These are phyloP conservation scores for Thomomys bottae DNA, from an alignment of 2,113 vertebrate genomes.

Conservation along the genomic window DNA sequence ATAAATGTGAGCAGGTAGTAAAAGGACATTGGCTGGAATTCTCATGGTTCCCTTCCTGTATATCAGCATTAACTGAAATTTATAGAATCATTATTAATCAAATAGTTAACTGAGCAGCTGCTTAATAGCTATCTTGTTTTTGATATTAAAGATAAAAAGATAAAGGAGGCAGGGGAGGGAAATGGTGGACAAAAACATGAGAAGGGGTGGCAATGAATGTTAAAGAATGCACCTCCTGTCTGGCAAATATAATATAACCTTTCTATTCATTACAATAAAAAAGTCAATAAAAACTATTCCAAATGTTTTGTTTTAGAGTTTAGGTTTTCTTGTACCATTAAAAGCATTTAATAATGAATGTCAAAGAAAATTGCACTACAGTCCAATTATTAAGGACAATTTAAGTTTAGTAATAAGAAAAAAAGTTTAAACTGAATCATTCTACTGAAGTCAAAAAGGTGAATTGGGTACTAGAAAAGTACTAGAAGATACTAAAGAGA, in stretches of 20 bases:
- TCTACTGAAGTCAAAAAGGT: too few relatives aligned
- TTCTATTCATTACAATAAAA: too few relatives aligned
- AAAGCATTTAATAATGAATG: slow-evolving; percentile 19
- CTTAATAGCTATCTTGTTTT: slow-evolving; percentile 61
- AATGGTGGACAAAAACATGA: too few relatives aligned
- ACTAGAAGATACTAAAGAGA: not conserved
- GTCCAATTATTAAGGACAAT: too few relatives aligned
- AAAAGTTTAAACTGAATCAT: too few relatives aligned
- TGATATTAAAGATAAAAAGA: slow-evolving; percentile 32
- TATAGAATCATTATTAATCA: slow-evolving; percentile 77
- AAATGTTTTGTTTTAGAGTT: not conserved
- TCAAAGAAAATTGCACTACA: not conserved
- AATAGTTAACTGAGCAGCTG: slow-evolving; percentile 76
- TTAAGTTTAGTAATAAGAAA: too few relatives aligned
- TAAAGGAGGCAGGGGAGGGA: too few relatives aligned
- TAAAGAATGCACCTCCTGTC: too few relatives aligned
- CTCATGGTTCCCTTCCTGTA: not conserved
- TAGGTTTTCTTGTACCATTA: slow-evolving; percentile 39
- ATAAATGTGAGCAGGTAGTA: not conserved
- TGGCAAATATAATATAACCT: too few relatives aligned
- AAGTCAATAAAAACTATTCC: too few relatives aligned
- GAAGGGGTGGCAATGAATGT: too few relatives aligned
- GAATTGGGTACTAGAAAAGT: not conserved
- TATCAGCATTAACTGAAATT: slow-evolving; percentile 50
- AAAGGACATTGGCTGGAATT: slow-evolving; percentile 20